Conservation (phyloP, 2,113 vertebrate species). For the Leptodactylus fuscus region DNA sequence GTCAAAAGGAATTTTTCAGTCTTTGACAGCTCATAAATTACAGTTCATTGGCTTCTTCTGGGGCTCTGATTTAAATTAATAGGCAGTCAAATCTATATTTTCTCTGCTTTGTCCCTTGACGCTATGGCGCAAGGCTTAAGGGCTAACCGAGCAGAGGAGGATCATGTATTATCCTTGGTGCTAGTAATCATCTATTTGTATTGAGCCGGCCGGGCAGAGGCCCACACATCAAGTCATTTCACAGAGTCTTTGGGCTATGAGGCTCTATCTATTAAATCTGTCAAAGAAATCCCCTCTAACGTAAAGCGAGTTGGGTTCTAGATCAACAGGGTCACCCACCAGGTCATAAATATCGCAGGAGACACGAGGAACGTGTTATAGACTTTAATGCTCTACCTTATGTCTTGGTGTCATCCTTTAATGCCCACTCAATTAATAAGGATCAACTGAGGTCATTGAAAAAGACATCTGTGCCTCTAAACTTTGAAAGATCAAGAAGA, state of each 20-base stretch:
- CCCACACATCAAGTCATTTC: conserved; percentile 2
- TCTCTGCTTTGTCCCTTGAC: conserved; percentile 65
- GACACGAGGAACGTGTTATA: background rate
- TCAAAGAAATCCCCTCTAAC: background rate
- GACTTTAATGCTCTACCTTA: too few relatives aligned
- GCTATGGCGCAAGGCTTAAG: conserved; percentile 51
- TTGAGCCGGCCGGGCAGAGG: conserved; percentile 22
- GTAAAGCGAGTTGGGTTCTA: background rate
- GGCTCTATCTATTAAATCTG: conserved; percentile 1
- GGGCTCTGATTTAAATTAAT: conserved; percentile 76
- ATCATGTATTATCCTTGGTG: conserved; percentile 38
- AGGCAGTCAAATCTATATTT: conserved; percentile 73
- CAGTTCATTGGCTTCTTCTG: conserved; percentile 76
- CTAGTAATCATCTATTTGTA: conserved; percentile 30
- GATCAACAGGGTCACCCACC: background rate
- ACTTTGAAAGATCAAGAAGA: too few relatives aligned
- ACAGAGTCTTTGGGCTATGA: background rate
- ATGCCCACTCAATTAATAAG: background rate
- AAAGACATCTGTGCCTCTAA: too few relatives aligned
- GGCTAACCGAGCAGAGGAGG: conserved; percentile 34
- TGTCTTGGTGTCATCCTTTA: too few relatives aligned
- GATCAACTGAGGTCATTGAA: too few relatives aligned
- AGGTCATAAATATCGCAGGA: background rate
- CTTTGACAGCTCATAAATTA: conserved; percentile 79
- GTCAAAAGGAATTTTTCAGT: conserved; percentile 78